Evolutionary conservation across 2,797 vertebrate species (phyloP).

Genomic region (Chloroceryle inda): DNA sequence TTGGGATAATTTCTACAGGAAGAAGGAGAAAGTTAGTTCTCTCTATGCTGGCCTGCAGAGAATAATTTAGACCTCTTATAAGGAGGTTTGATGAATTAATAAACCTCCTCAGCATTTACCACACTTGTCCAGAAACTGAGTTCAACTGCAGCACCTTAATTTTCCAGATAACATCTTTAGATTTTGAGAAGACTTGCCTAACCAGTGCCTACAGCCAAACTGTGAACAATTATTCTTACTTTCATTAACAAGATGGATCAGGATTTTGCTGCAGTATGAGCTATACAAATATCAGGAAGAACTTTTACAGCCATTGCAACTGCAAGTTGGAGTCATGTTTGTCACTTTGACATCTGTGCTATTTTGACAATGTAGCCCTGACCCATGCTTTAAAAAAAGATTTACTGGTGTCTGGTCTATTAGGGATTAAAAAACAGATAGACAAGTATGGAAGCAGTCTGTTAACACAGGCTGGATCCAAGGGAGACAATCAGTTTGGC

Average conservation of each 20-base stretch:
- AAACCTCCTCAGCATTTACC: constrained; percentile 40
- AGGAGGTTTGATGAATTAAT: constrained; percentile 29
- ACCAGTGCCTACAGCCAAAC: constrained; percentile 49
- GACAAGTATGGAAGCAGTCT: neutral
- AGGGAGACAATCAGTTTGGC: neutral
- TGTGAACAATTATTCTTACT: constrained; percentile 28
- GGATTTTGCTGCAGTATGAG: constrained; percentile 17
- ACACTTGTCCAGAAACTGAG: constrained; percentile 41
- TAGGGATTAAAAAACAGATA: neutral
- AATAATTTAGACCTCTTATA: constrained; percentile 29
- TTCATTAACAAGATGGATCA: constrained; percentile 35
- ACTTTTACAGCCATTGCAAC: neutral
- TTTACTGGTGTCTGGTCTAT: neutral
- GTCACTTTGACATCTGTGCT: neutral
- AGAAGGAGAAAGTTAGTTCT: constrained; percentile 22
- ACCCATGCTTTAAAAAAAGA: neutral
- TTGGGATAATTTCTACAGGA: constrained; percentile 28
- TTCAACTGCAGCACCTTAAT: constrained; percentile 25
- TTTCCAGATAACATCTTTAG: constrained; percentile 66
- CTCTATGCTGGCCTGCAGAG: neutral
- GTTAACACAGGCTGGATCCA: neutral
- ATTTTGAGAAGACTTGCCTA: constrained; percentile 56
- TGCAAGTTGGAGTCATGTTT: neutral
- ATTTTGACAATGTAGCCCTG: neutral
- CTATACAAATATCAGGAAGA: neutral